A percentile compares a stretch with the other conserved stretches of the same genome.
Evolutionary conservation across 2,113 vertebrate genomes (phyloP).

Genomic region (Genyomyrus donnyi): DNA sequence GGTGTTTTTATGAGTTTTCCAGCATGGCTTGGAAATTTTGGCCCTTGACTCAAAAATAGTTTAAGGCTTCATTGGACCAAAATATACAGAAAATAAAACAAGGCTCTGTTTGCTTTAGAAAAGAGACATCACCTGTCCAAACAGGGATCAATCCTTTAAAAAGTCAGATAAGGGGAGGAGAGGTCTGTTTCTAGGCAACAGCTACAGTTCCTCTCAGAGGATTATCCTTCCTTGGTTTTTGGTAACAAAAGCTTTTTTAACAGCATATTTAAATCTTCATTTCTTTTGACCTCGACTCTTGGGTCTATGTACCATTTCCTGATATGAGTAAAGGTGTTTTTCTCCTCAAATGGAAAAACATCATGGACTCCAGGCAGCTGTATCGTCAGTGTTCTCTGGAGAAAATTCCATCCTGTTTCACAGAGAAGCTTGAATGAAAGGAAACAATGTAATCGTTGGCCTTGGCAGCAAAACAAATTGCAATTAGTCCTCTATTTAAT

Average conservation of each 20-base stretch:
- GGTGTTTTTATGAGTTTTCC: not conserved
- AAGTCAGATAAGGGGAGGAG: not conserved
- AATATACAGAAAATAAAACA: not conserved
- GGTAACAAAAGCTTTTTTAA: not conserved
- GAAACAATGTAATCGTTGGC: not conserved
- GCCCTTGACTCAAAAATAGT: not conserved
- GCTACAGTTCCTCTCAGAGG: not conserved
- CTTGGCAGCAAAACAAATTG: not conserved
- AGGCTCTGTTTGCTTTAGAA: not conserved
- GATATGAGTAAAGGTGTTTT: not conserved
- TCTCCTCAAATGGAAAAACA: not conserved
- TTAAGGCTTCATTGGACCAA: not conserved
- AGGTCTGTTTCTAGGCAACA: not conserved
- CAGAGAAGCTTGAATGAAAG: not conserved
- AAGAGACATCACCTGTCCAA: not conserved
- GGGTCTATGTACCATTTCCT: not conserved
- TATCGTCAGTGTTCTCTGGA: not conserved
- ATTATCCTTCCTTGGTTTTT: not conserved
- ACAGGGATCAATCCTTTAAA: not conserved
- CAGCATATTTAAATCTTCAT: not conserved
- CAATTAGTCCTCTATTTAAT: not conserved
- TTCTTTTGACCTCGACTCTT: not conserved
- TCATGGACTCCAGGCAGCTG: not conserved
- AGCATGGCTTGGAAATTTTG: not conserved
- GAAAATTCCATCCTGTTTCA: not conserved